phyloP scores from a whole-genome alignment of 2,888 invertebrate genomes.

The Criorhina ranunculi region DNA sequence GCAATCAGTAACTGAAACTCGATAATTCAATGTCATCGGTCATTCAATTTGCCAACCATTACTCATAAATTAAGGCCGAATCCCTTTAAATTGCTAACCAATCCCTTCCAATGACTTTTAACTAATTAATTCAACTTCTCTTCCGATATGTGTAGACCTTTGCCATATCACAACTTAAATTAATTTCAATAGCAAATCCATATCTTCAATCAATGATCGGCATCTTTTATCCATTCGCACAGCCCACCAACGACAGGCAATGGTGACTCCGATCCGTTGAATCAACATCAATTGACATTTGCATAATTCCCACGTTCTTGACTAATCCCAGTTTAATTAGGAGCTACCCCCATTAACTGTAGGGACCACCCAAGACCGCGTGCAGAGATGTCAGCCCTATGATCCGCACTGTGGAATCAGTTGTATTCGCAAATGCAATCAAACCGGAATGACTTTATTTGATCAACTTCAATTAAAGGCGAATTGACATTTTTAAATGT shows the following conservation, averaged over 20 bases:
- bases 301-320: slow-evolving; percentile 71
- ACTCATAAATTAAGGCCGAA: slow-evolving; percentile 4
- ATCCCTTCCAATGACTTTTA: not conserved
- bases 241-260: slow-evolving; percentile 33
- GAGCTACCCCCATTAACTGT: slow-evolving; percentile 19
- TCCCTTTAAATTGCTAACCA: slow-evolving; percentile 36
- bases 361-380: slow-evolving; percentile 61
- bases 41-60: slow-evolving; percentile 10
- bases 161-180: slow-evolving; percentile 69
- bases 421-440: slow-evolving; percentile 74
- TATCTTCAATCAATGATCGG: slow-evolving; percentile 64
- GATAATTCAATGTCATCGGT: too few relatives aligned
- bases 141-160: slow-evolving; percentile 42
- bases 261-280: slow-evolving; percentile 59
- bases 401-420: slow-evolving; percentile 62
- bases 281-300: slow-evolving; percentile 76
- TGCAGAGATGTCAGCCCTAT: slow-evolving; percentile 29
- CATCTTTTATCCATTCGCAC: slow-evolving; percentile 23
- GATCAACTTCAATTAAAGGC: slow-evolving; percentile 73
- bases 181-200: slow-evolving; percentile 71
- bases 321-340: slow-evolving; percentile 67
- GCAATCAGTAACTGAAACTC: too few relatives aligned
- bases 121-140: slow-evolving; percentile 53
- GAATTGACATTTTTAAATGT: slow-evolving; percentile 23
- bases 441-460: slow-evolving; percentile 72